A percentile compares a stretch with the other conserved stretches of the same genome.
These are phyloP conservation scores for Crenichthys baileyi DNA, from an alignment of 2,797 vertebrate genomes.

Conservation along the genomic window DNA sequence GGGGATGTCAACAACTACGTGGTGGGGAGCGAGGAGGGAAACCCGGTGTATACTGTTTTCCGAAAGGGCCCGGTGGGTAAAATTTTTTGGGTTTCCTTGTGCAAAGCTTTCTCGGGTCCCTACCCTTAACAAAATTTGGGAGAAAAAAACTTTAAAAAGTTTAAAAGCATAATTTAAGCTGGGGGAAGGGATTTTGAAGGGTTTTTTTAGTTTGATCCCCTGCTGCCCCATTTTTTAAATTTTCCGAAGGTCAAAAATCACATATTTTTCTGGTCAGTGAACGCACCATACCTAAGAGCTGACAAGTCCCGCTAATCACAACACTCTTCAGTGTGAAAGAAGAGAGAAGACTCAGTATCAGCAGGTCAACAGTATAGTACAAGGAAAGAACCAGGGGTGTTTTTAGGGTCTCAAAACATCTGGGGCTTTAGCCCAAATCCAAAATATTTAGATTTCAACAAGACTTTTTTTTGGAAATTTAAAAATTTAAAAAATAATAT, in stretches of 20 bases:
- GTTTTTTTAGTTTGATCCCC: background rate
- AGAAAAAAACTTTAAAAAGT: background rate
- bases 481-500: too few species aligned
- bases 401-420: too few species aligned
- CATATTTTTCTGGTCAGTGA: background rate
- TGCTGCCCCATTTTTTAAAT: background rate
- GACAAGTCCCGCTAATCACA: background rate
- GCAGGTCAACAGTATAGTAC: background rate
- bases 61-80: conserved; percentile 94
- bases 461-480: too few species aligned
- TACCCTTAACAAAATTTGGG: background rate
- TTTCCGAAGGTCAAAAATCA: background rate
- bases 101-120: background rate
- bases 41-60: conserved; percentile 96
- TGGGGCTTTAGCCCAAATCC: too few species aligned
- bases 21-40: conserved; percentile 97
- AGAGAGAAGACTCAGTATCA: background rate
- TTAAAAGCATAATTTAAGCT: background rate
- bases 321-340: too few species aligned
- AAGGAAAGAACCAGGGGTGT: too few species aligned
- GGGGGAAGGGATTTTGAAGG: background rate
- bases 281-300: background rate
- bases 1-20: conserved; percentile 99
- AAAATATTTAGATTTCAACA: too few species aligned
- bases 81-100: background rate